A percentile compares a stretch with the other conserved stretches of the same genome.
These are phyloP conservation scores for Adelphocoris suturalis DNA, from an alignment of 2,888 invertebrate species.

Conservation along the genomic window DNA sequence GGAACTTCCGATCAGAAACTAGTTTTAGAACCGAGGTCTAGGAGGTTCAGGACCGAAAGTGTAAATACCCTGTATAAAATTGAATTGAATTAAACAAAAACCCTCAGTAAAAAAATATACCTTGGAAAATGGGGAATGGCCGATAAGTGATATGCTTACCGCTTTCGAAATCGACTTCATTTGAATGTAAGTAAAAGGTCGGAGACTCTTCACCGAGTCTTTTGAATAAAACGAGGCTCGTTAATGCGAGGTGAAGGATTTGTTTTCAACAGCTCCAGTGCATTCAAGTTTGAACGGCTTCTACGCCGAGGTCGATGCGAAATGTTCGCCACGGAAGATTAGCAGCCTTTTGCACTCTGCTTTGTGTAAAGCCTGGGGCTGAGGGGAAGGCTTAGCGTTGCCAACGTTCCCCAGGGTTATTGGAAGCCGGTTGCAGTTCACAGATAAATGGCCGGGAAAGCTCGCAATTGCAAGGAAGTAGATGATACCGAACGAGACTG, in stretches of 20 bases:
- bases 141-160: too few relatives aligned
- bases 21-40: too few relatives aligned
- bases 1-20: too few relatives aligned
- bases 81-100: too few relatives aligned
- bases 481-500: too few relatives aligned
- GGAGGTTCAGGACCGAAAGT: too few relatives aligned
- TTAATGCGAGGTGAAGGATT: neutral
- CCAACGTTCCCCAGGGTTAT: neutral
- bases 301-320: neutral
- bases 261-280: neutral
- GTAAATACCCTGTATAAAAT: too few relatives aligned
- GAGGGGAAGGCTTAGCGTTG: neutral
- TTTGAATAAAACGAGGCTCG: neutral
- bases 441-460: neutral
- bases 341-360: neutral
- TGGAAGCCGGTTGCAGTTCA: neutral
- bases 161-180: neutral
- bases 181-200: neutral
- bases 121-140: too few relatives aligned
- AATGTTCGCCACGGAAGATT: neutral
- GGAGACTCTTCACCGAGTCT: neutral
- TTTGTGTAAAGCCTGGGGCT: neutral
- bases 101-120: too few relatives aligned
- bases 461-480: neutral
- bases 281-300: neutral